A percentile compares a stretch with the other conserved stretches of the same genome.
Evolutionary conservation across 2,113 vertebrate genomes (phyloP).

Genomic region (Actenoides hombroni): DNA sequence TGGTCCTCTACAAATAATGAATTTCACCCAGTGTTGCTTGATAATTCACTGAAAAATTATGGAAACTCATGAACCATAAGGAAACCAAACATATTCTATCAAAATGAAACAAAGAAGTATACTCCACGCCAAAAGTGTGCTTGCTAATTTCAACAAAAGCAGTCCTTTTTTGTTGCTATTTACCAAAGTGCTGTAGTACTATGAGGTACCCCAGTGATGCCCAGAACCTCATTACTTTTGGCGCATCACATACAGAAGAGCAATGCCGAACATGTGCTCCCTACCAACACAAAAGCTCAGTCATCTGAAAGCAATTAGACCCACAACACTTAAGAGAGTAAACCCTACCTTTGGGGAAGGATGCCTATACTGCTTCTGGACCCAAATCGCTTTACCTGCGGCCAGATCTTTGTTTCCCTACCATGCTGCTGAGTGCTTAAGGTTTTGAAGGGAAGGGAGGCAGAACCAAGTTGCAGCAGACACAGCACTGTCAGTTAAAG

Average conservation of each 20-base stretch:
- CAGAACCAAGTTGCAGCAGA: background rate
- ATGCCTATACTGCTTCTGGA: background rate
- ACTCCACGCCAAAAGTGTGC: background rate
- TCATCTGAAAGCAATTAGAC: background rate
- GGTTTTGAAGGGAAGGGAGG: background rate
- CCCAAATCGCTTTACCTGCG: background rate
- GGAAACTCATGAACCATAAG: background rate
- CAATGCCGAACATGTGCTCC: background rate
- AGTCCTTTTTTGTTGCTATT: background rate
- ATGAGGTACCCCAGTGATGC: background rate
- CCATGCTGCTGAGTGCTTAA: background rate
- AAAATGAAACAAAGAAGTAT: background rate
- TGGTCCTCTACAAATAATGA: background rate
- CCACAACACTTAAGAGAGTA: background rate
- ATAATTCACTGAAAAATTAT: background rate
- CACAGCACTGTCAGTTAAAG: background rate
- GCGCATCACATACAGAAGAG: background rate
- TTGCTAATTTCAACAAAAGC: background rate
- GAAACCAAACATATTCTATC: background rate
- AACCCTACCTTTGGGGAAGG: background rate
- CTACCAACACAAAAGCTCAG: background rate
- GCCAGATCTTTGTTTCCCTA: background rate
- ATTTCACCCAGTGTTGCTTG: background rate
- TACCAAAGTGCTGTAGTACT: accelerated
- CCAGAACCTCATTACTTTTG: too few species aligned